These are phyloP conservation scores for Xestia c-nigrum DNA, from an alignment of 2,888 invertebrate genomes.

Conservation along the genomic window DNA sequence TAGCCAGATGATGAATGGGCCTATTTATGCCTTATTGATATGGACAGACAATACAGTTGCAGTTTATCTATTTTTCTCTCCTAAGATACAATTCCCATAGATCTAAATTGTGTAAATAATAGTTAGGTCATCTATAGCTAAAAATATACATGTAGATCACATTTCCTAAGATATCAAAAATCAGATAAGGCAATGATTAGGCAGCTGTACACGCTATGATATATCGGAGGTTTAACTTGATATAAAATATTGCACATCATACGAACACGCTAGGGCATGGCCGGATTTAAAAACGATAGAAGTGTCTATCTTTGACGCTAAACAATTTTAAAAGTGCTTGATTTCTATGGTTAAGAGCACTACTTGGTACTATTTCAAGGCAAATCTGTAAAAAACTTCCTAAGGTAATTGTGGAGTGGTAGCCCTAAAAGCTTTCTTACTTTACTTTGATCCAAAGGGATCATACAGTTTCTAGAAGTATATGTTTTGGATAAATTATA, in stretches of 20 bases:
- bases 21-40: slow-evolving; percentile 11
- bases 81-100: slow-evolving; percentile 55
- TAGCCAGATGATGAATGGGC: background rate
- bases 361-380: background rate
- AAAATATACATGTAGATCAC: slow-evolving; percentile 61
- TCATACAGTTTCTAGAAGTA: background rate
- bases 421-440: background rate
- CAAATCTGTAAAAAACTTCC: background rate
- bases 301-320: slow-evolving; percentile 27
- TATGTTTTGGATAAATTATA: background rate
- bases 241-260: slow-evolving; percentile 53
- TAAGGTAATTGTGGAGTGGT: background rate
- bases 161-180: slow-evolving; percentile 55
- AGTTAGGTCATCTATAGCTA: slow-evolving; percentile 49
- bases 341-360: background rate
- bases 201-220: slow-evolving; percentile 45
- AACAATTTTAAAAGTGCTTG: background rate
- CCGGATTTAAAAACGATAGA: slow-evolving; percentile 32
- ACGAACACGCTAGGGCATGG: slow-evolving; percentile 19
- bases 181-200: slow-evolving; percentile 50
- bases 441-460: background rate
- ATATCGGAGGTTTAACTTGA: slow-evolving; percentile 35
- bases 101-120: slow-evolving; percentile 42
- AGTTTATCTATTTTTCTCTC: slow-evolving; percentile 9
- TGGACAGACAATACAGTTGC: slow-evolving; percentile 17